phyloP scores from a whole-genome alignment of 1,140 invertebrate genomes.

The Bombyx mandarina region DNA sequence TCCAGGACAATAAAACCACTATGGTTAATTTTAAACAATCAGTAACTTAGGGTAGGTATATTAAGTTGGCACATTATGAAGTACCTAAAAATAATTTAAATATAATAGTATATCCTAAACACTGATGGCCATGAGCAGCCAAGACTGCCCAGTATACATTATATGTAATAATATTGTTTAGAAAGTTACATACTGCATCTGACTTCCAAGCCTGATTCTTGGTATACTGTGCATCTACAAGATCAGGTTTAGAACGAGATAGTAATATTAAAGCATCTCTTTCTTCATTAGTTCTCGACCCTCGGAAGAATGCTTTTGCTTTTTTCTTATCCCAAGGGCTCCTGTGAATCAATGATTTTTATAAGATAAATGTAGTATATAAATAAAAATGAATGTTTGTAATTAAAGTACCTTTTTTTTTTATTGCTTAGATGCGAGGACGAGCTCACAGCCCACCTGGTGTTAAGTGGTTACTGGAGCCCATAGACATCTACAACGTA shows the following conservation, averaged over 20 bases:
- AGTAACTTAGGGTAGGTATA: no score
- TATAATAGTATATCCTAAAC: no score
- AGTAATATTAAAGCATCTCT: conserved; percentile 91
- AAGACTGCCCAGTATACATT: not conserved
- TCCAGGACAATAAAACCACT: no score
- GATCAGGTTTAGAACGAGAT: conserved; percentile 81
- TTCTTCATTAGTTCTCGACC: conserved; percentile 92
- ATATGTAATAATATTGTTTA: conserved; percentile 6
- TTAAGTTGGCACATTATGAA: no score
- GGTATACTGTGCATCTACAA: conserved; percentile 95
- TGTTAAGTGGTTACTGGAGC: no score
- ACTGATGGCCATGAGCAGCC: no score
- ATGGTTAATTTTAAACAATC: no score
- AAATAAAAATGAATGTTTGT: not conserved
- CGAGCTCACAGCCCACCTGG: no score
- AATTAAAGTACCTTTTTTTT: not conserved
- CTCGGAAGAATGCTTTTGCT: conserved; percentile 88
- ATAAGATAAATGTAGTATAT: no score
- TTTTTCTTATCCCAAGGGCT: conserved; percentile 87
- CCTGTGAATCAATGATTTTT: conserved; percentile 23
- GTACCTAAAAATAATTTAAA: no score
- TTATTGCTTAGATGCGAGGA: no score
- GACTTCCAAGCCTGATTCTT: conserved; percentile 99
- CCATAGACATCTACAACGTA: no score
- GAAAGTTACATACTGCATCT: conserved; percentile 72